A percentile compares a stretch with the other conserved stretches of the same genome.
Evolutionary conservation across 1,140 invertebrate species (phyloP).

Genomic region (Drosophila melanica): DNA sequence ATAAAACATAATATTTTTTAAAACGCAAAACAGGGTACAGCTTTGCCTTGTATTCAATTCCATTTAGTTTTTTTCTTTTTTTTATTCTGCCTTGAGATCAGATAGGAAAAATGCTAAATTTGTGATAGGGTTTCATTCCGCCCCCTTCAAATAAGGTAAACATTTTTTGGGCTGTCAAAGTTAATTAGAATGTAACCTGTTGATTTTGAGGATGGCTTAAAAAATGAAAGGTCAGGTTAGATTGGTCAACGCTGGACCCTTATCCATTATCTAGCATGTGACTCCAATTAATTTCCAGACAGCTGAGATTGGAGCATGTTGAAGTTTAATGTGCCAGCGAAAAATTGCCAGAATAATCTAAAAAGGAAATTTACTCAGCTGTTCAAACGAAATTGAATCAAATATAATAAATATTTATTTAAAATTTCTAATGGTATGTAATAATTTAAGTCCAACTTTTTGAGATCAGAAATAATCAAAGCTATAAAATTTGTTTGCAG

Average conservation of each 20-base stretch:
- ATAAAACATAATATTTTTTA: background rate
- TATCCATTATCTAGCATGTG: conserved; percentile 24
- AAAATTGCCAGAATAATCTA: background rate
- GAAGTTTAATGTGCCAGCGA: background rate
- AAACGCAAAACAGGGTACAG: background rate
- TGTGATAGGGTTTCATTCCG: background rate
- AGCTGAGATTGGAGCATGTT: background rate
- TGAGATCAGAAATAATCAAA: too few species aligned
- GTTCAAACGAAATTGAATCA: background rate
- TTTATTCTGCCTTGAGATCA: conserved; percentile 6
- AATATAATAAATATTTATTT: too few species aligned
- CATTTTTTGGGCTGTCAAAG: conserved; percentile 58
- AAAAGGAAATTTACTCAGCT: background rate
- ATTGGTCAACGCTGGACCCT: conserved; percentile 19
- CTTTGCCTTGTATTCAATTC: background rate
- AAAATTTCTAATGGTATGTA: too few species aligned
- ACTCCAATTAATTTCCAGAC: conserved; percentile 31
- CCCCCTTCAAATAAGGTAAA: conserved; percentile 54
- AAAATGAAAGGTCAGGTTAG: conserved; percentile 40
- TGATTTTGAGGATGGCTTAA: conserved; percentile 41
- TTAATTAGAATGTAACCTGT: conserved; percentile 74
- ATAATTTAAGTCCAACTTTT: too few species aligned
- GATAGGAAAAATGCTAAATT: conserved; percentile 44
- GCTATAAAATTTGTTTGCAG: too few species aligned
- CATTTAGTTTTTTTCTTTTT: background rate